Evolutionary conservation across 2,797 vertebrate genomes (phyloP), one percentile per base, ranked within the genome.

Genomic region (Melopsittacus undulatus): DNA sequence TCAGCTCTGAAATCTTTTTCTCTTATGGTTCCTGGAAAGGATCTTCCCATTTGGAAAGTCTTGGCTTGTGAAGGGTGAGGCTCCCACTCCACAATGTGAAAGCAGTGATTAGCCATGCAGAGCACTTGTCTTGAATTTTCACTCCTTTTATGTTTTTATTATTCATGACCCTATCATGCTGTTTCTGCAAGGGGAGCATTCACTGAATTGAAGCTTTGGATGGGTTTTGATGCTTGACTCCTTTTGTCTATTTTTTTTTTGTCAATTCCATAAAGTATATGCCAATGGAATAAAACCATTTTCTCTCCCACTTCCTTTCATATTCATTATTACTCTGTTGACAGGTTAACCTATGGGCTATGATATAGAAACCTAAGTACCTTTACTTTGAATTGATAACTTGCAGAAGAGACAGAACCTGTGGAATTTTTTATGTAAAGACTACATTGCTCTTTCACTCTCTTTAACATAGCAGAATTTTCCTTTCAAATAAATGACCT

Each of bases 61-160:
- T 46, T 42, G 34, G 3, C 4, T 12, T 45, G 20, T n/a, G 74
- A 77, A 51, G 26, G 42, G 8, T 77, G 57, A 67, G 16, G 11
- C 13, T 63, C 22, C 56, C 52, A 0, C 1, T 74, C 29, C 3
- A 5, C 40, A 30, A 5, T 0, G 0, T 2, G 1, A 14, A 64
- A 54, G 48, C 19, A 51, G 16, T 5, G 40, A 59, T 64, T 19
- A 57, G 56, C 40, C 45, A 42, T 19, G 56, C n/a, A 70, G 32
- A 74, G 13, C n/a, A 69, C 29, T 52, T 1, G 1, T 24, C 48
- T 48, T 62, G 29, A 38, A 48, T 74, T 78, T 70, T 63, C 26
- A 45, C 40, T 83, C 82, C 40, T 57, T 40, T 9, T 18, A 24
- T 24, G 7, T 51, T 74, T 84, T 30, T 3, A 4, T 69, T 52